Percentiles rank a stretch among this genome's conserved stretches.
These are phyloP conservation scores for Drusus annulatus DNA, from an alignment of 1,140 invertebrate species.

Conservation along the genomic window DNA sequence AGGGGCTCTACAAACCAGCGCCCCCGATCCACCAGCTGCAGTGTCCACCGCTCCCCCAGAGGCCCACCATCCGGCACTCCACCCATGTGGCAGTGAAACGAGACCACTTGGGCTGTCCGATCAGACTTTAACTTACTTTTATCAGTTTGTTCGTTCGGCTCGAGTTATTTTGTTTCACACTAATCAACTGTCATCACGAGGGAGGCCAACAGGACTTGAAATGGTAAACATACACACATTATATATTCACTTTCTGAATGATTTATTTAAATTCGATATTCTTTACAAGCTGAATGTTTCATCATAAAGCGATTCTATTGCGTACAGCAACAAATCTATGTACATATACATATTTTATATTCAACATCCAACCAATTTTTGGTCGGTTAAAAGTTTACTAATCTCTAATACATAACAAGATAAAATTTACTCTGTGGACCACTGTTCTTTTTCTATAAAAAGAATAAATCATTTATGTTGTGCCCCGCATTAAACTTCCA, in stretches of 20 bases:
- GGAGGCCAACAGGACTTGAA: neutral
- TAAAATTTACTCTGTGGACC: slow-evolving; percentile 30
- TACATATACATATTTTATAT: slow-evolving; percentile 6
- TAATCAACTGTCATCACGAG: slow-evolving; percentile 50
- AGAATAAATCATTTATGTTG: neutral
- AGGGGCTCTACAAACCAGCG: slow-evolving; percentile 16
- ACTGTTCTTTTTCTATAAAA: slow-evolving; percentile 3
- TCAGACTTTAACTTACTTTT: slow-evolving; percentile 65
- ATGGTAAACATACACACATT: neutral
- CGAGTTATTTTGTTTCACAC: slow-evolving; percentile 66
- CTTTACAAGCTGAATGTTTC: slow-evolving; percentile 1
- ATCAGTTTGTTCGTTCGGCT: slow-evolving; percentile 72
- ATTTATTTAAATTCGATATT: neutral
- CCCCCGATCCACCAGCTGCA: neutral
- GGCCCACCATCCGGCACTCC: neutral
- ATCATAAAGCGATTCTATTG: slow-evolving; percentile 9
- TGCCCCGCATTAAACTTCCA: neutral
- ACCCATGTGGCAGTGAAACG: slow-evolving; percentile 28
- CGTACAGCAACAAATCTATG: neutral
- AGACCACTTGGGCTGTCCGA: slow-evolving; percentile 70
- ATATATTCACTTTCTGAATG: neutral
- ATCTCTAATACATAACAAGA: slow-evolving; percentile 29
- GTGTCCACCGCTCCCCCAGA: neutral
- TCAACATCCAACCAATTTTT: slow-evolving; percentile 2
- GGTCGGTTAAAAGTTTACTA: slow-evolving; percentile 11